These are phyloP conservation scores for Ischnura elegans DNA, from an alignment of 2,888 invertebrate genomes.

Conservation along the genomic window DNA sequence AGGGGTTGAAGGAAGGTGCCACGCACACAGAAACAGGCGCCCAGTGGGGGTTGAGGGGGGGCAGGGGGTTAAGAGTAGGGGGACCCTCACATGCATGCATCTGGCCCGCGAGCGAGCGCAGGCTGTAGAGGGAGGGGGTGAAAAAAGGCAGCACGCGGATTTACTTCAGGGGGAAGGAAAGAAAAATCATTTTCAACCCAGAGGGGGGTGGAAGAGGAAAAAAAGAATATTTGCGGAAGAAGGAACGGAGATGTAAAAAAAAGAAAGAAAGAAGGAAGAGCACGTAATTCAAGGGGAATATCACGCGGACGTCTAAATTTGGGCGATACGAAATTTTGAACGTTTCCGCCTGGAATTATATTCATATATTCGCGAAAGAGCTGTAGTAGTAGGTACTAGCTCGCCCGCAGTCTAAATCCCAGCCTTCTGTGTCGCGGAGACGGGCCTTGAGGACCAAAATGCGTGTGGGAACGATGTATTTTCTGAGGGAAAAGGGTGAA, in stretches of 20 bases:
- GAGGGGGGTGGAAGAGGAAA: neutral
- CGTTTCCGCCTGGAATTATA: slow-evolving; percentile 2
- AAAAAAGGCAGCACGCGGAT: neutral
- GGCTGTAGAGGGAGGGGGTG: neutral
- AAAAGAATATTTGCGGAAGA: no score
- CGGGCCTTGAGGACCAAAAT: no score
- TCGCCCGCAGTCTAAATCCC: no score
- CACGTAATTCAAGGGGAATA: slow-evolving; percentile 1
- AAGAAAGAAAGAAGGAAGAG: no score
- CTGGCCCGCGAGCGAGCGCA: neutral
- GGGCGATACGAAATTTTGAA: neutral
- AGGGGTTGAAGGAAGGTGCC: neutral
- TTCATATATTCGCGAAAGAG: neutral
- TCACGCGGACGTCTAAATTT: neutral
- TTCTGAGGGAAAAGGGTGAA: no score
- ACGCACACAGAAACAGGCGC: neutral
- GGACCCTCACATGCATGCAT: neutral
- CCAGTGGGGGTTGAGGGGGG: neutral
- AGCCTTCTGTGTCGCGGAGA: no score
- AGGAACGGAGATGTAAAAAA: neutral
- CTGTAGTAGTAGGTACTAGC: no score
- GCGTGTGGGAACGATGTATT: no score
- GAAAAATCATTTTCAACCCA: neutral
- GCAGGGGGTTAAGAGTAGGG: neutral
- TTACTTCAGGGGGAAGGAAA: neutral